phyloP scores from a whole-genome alignment of 2,888 invertebrate genomes.

The Chelonus formosanus region DNA sequence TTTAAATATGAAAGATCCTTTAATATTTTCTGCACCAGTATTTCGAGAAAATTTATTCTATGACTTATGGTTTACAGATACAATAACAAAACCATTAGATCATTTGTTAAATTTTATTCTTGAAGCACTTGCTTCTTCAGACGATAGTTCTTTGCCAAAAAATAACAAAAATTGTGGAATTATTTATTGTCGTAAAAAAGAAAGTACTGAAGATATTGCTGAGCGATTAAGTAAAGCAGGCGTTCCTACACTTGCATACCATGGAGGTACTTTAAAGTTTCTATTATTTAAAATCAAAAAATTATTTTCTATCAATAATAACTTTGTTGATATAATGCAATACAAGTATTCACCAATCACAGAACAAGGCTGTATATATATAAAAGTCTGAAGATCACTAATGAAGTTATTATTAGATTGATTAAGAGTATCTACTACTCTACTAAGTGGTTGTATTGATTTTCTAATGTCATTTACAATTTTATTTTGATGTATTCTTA shows the following conservation, averaged over 20 bases:
- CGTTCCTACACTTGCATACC: slow-evolving; percentile 84
- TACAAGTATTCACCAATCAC: no score
- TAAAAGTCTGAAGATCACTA: no score
- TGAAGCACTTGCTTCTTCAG: slow-evolving; percentile 72
- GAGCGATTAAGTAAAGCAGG: slow-evolving; percentile 77
- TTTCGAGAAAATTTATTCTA: slow-evolving; percentile 95
- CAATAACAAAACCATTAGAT: slow-evolving; percentile 80
- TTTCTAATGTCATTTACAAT: slow-evolving; percentile 21
- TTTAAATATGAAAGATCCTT: slow-evolving; percentile 74
- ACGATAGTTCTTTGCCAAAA: slow-evolving; percentile 54
- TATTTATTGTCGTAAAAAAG: slow-evolving; percentile 93
- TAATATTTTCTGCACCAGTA: slow-evolving; percentile 84
- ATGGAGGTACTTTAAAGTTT: slow-evolving; percentile 73
- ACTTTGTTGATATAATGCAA: no score
- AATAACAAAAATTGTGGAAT: slow-evolving; percentile 78
- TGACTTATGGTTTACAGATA: slow-evolving; percentile 90
- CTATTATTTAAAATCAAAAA: no score
- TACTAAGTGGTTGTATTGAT: not conserved
- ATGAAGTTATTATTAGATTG: no score
- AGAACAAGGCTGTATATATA: no score
- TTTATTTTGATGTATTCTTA: slow-evolving; percentile 18
- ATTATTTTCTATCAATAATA: no score
- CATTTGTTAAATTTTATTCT: slow-evolving; percentile 81
- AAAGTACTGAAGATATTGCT: slow-evolving; percentile 87
- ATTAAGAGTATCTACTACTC: no score